These are phyloP conservation scores for Pentamera pediparva DNA, from an alignment of 53 echinoderm and acorn worm genomes.

Conservation along the genomic window DNA sequence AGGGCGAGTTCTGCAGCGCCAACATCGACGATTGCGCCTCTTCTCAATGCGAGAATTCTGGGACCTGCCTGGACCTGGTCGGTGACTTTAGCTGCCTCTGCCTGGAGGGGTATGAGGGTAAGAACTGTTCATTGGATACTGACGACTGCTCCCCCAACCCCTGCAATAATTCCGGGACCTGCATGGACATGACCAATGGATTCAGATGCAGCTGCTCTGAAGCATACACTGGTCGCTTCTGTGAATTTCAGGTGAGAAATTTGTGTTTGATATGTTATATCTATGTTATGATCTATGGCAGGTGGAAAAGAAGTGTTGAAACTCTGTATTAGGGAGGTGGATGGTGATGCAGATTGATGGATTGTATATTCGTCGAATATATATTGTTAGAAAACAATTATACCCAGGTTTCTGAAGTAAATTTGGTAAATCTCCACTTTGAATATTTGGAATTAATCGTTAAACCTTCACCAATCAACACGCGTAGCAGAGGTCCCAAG, in stretches of 20 bases:
- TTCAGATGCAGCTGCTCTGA: conserved; percentile 68
- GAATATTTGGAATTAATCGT: too few relatives aligned
- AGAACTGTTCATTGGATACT: conserved; percentile 56
- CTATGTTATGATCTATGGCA: neutral
- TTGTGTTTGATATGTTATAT: neutral
- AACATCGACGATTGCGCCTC: conserved; percentile 76
- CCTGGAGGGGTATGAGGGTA: conserved; percentile 60
- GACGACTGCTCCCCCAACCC: conserved; percentile 67
- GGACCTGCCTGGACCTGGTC: conserved; percentile 56
- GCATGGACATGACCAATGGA: conserved; percentile 44
- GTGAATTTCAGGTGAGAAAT: conserved; percentile 76
- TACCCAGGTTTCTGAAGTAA: too few relatives aligned
- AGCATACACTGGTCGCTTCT: conserved; percentile 64
- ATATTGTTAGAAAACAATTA: too few relatives aligned
- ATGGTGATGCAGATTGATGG: too few relatives aligned
- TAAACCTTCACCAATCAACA: too few relatives aligned
- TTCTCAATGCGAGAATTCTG: conserved; percentile 48
- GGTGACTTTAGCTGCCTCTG: conserved; percentile 71
- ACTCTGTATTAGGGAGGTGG: neutral
- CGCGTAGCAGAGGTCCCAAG: too few relatives aligned
- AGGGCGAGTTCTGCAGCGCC: conserved; percentile 46
- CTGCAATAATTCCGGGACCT: conserved; percentile 54
- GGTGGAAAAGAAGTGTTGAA: neutral
- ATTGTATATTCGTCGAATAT: too few relatives aligned
- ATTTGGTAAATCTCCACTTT: too few relatives aligned